Percentiles rank a stretch among this genome's conserved stretches.
These are phyloP conservation scores for Morelia viridis DNA, from an alignment of 2,797 vertebrate genomes.

Conservation along the genomic window DNA sequence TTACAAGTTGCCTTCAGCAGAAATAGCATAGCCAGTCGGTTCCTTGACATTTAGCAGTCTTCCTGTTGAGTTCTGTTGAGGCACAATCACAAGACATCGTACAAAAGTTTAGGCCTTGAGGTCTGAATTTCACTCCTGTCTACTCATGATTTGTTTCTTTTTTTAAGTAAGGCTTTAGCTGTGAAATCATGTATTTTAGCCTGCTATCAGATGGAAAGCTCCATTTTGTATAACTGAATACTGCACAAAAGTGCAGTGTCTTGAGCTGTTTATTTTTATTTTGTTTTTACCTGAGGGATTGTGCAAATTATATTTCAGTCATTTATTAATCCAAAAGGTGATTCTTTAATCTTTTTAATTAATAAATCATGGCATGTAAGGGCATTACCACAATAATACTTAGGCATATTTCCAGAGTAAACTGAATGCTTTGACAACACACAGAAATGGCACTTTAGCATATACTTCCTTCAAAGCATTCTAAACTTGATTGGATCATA, in stretches of 20 bases:
- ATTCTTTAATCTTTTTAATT: conserved; percentile 67
- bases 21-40: conserved; percentile 71
- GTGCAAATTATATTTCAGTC: conserved; percentile 74
- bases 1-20: conserved; percentile 77
- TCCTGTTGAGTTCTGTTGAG: conserved; percentile 76
- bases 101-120: conserved; percentile 69
- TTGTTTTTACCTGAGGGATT: conserved; percentile 71
- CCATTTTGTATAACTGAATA: conserved; percentile 62
- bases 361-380: conserved; percentile 69
- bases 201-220: conserved; percentile 70
- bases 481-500: conserved; percentile 37
- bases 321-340: conserved; percentile 72
- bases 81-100: conserved; percentile 65
- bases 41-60: conserved; percentile 73
- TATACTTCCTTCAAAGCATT: conserved; percentile 54
- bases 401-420: conserved; percentile 63
- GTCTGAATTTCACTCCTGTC: conserved; percentile 71
- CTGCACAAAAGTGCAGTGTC: conserved; percentile 69
- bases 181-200: conserved; percentile 63
- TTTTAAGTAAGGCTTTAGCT: conserved; percentile 57
- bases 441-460: conserved; percentile 63
- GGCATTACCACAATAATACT: conserved; percentile 78
- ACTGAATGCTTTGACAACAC: conserved; percentile 62
- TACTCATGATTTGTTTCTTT: conserved; percentile 64
- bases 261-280: conserved; percentile 57